Evolutionary conservation across 2,888 invertebrate genomes (phyloP), one percentile per base, ranked within the genome.

Genomic region (Aphidius colemani): DNA sequence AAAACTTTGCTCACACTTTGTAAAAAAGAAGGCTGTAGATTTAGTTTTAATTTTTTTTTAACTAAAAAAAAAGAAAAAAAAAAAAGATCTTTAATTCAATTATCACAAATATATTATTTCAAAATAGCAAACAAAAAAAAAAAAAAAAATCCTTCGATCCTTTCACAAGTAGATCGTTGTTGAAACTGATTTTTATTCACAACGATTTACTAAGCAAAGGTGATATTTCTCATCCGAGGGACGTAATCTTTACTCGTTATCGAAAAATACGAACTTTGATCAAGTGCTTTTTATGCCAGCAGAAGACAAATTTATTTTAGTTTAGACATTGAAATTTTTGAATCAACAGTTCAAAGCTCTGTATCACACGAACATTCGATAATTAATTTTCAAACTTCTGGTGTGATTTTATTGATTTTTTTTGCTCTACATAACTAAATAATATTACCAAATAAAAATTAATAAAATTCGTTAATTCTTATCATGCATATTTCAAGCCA

Each of bases 131-230:
- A 58, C 48, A 48, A 55, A 63, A 53, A 39, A 43, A 62, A 46
- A 48, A 53, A 59, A 40, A 50, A 62, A 13, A 43, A 58, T n/a
- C n/a, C n/a, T n/a, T n/a, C 59, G 56, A 69, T 67, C 59, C 65
- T 66, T 63, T 62, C 64, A 57, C 64, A 51, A 46, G 55, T 65
- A 66, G 66, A 58, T 66, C 69, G 64, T 60, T 60, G 66, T 60
- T 65, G 65, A 64, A 62, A 69, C 71, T 71, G 71, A 70, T 67
- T 66, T 63, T 49, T 64, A 64, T 67, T 66, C 61, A 50, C 50
- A 63, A 41, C 63, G 64, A 57, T 58, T 61, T 60, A 66, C 67
- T 67, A 65, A 64, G 60, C 71, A 66, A 66, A 69, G 69, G 68
- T 68, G 69, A 64, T 64, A 61, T 65, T 30, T 30, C 5, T 30